These are phyloP conservation scores for Osmerus eperlanus DNA, from an alignment of 2,113 vertebrate species.

Conservation along the genomic window DNA sequence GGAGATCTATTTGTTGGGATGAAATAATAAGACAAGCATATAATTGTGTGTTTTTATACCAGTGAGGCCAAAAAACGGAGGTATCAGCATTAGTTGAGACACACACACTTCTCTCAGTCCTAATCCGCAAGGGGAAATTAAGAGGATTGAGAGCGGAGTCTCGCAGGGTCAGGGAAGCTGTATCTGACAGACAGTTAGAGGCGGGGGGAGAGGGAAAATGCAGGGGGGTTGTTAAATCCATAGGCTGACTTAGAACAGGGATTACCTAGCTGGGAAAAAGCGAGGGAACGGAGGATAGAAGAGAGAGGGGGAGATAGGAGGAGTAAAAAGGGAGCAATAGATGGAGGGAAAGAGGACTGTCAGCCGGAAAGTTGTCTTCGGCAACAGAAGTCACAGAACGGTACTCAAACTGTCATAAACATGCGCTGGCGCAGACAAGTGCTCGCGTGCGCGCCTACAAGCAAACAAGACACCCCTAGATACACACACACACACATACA, in stretches of 20 bases:
- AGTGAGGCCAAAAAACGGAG: too few species aligned
- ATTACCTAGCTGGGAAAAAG: slow-evolving; percentile 13
- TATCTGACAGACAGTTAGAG: not conserved
- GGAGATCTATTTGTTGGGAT: too few species aligned
- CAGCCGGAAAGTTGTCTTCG: too few species aligned
- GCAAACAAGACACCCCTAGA: too few species aligned
- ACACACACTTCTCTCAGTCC: not conserved
- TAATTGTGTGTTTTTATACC: too few species aligned
- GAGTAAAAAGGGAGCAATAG: slow-evolving; percentile 20
- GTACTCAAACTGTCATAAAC: too few species aligned
- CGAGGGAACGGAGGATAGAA: not conserved
- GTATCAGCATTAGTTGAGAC: too few species aligned
- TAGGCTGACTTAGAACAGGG: slow-evolving; percentile 15
- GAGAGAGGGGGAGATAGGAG: slow-evolving; percentile 20
- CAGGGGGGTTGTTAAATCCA: slow-evolving; percentile 26
- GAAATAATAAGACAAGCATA: too few species aligned
- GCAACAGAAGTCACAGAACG: too few species aligned
- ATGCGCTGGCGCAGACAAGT: too few species aligned
- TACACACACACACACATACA: too few species aligned
- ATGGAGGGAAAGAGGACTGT: slow-evolving; percentile 1
- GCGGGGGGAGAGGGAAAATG: not conserved
- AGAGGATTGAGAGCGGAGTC: slow-evolving; percentile 38
- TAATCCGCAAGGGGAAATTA: slow-evolving; percentile 30
- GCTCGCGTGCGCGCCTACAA: too few species aligned
- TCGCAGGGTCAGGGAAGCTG: slow-evolving; percentile 13